Evolutionary conservation across 2,888 invertebrate species (phyloP), one percentile per base, ranked within the genome.

Genomic region (Dicyrtoma fusca): DNA sequence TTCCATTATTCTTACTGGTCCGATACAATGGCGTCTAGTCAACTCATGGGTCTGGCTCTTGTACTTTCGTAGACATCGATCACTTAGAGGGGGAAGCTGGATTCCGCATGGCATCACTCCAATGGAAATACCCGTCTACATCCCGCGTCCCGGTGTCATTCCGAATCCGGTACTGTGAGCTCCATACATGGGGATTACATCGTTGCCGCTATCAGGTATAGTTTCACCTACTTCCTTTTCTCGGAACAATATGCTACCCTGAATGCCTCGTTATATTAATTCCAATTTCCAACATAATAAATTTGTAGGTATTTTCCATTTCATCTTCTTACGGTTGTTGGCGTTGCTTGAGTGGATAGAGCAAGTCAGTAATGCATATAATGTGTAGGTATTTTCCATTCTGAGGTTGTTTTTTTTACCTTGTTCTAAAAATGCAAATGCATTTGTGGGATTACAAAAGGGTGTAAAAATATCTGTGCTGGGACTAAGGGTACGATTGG

Each of bases 181-280:
- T 91, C 76, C 92, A 92, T 83, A 88, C 90, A 17, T 91, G 90
- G 89, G 91, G 92, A 17, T 88, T 89, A 63, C 90, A 91, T 81
- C 86, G 91, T 72, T 92, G 92, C 82, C 87, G 90, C 78, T 88
- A 88, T 62, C 89, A 87, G 85, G 88, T 88, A 34, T 13, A 6
- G 49, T 49, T 45, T 49, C 49, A n/a, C 5, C 49, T n/a, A n/a
- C n/a, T 49, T 49, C 49, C 11, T 4, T 14, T 6, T 6, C 49
- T 34, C 34, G 8, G 8, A 34, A 34, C 34, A 34, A 34, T 34
- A 34, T 65, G 3, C 17, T 14, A 23, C 3, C 21, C 13, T 21
- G 34, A 34, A n/a, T 10, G 19, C 5, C 51, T n/a, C 51, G 11
- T n/a, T 17, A 51, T 17, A 17, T 51, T 11, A 17, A 51, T 51